These are phyloP conservation scores for Charanyca ferruginea DNA, from an alignment of 2,888 invertebrate species.

Conservation along the genomic window DNA sequence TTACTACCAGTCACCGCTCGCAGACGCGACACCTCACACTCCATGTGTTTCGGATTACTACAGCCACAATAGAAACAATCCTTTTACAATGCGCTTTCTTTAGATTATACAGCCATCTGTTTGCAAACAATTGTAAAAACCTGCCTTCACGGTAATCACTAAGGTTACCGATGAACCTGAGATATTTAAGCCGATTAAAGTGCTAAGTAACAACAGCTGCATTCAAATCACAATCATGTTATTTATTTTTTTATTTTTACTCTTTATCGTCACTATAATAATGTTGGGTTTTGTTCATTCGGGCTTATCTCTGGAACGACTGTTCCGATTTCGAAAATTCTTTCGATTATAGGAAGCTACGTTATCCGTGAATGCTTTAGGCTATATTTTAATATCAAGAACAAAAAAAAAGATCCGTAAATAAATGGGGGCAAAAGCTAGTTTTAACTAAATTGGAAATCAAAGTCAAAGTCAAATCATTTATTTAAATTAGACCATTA, in stretches of 20 bases:
- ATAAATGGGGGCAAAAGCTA: too few species aligned
- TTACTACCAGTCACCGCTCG: slow-evolving; percentile 75
- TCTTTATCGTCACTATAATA: too few species aligned
- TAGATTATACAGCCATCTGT: slow-evolving; percentile 62
- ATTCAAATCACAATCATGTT: neutral
- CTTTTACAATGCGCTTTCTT: slow-evolving; percentile 51
- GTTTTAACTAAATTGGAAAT: too few species aligned
- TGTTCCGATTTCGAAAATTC: too few species aligned
- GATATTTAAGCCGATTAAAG: slow-evolving; percentile 40
- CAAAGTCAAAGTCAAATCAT: too few species aligned
- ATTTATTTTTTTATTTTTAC: neutral
- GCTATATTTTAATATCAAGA: too few species aligned
- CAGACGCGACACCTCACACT: slow-evolving; percentile 79
- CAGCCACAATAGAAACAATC: slow-evolving; percentile 64
- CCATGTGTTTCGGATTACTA: slow-evolving; percentile 79
- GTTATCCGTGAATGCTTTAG: too few species aligned
- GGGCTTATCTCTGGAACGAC: too few species aligned
- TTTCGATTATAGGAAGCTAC: too few species aligned
- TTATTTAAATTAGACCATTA: too few species aligned
- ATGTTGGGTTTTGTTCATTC: too few species aligned
- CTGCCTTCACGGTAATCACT: slow-evolving; percentile 48
- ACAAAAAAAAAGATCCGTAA: too few species aligned
- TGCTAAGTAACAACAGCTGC: slow-evolving; percentile 6
- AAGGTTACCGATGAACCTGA: slow-evolving; percentile 9
- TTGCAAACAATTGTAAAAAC: slow-evolving; percentile 69